Conservation (phyloP, 2,888 invertebrate species). For the Athrips mouffetella region DNA sequence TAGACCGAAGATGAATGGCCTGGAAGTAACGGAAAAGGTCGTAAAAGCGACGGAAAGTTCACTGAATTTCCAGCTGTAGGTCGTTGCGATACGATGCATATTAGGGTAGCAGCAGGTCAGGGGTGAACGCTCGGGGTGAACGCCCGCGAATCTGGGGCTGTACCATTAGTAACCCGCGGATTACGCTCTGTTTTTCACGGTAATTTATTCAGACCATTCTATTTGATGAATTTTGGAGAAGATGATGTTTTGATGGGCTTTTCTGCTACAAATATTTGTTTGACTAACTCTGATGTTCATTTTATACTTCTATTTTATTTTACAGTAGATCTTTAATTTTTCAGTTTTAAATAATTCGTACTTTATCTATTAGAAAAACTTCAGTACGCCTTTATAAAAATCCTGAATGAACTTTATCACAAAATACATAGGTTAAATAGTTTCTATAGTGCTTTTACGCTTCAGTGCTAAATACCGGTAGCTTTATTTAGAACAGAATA, state of each 20-base stretch:
- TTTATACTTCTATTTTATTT: no score
- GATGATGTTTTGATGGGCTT: not conserved
- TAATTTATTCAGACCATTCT: not conserved
- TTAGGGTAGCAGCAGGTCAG: conserved; percentile 22
- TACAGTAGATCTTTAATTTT: no score
- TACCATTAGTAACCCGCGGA: conserved; percentile 43
- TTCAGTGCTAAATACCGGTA: no score
- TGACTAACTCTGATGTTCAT: not conserved
- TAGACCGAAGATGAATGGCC: not conserved
- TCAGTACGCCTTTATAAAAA: no score
- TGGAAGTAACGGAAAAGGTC: not conserved
- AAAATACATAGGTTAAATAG: no score
- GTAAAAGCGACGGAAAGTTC: not conserved
- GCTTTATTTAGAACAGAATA: no score
- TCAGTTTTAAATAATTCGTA: conserved; percentile 8
- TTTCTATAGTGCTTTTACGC: no score
- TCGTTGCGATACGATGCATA: conserved; percentile 23
- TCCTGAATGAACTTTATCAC: no score
- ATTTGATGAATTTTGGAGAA: not conserved
- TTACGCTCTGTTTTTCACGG: conserved; percentile 31
- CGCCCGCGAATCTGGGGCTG: conserved; percentile 51
- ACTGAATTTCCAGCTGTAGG: conserved; percentile 10
- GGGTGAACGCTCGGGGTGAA: conserved; percentile 52
- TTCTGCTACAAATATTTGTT: not conserved
- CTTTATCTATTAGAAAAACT: no score